These are phyloP conservation scores for Hyperopisus bebe DNA, from an alignment of 2,113 vertebrate genomes.

Conservation along the genomic window DNA sequence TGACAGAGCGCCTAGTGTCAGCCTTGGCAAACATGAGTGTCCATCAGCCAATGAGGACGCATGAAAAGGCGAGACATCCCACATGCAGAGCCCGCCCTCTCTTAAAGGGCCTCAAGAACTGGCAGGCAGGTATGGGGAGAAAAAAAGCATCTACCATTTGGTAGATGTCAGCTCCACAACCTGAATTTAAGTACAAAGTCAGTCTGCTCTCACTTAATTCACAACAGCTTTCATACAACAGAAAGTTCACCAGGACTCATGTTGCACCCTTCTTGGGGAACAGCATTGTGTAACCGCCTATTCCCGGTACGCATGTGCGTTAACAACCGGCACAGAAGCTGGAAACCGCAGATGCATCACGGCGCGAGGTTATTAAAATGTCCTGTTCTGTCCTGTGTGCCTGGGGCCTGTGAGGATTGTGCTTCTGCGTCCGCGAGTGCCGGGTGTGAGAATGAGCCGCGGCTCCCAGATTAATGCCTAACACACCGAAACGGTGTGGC, in stretches of 20 bases:
- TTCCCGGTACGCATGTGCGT: background rate
- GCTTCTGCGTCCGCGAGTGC: background rate
- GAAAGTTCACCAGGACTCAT: background rate
- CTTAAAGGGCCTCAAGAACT: background rate
- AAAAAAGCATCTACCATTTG: background rate
- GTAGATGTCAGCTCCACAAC: background rate
- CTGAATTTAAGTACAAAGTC: background rate
- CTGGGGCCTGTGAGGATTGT: background rate
- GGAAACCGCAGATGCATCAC: background rate
- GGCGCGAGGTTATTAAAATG: background rate
- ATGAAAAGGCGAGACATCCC: background rate
- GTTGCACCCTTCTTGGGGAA: background rate
- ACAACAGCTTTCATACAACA: background rate
- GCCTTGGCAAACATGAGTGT: background rate
- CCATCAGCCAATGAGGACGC: background rate
- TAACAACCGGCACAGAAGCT: background rate
- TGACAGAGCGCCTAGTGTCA: background rate
- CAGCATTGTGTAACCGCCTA: background rate
- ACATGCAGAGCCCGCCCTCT: background rate
- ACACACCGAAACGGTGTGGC: background rate
- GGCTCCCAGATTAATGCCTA: background rate
- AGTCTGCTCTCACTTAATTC: background rate
- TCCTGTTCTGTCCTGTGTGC: background rate
- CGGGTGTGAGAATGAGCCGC: background rate
- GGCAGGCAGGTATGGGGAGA: background rate